Evolutionary conservation across 1,140 invertebrate genomes (phyloP), one percentile per base, ranked within the genome.

Genomic region (Lutraria rhynchaena): DNA sequence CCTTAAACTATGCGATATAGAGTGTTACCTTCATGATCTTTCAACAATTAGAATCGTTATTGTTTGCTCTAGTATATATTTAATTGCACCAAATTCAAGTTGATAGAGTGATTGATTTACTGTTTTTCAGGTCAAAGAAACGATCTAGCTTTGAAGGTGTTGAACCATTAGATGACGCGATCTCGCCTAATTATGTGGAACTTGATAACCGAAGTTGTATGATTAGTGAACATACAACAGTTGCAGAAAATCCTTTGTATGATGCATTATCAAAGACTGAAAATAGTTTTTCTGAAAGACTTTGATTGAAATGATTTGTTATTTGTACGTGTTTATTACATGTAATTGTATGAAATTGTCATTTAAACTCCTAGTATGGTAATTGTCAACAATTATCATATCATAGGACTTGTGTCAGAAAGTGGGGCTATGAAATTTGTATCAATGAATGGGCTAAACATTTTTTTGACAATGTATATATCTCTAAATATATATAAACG

Each of bases 121-220:
- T 24, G 17, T 61, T 19, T 67, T 49, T 22, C 24, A 67, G 63
- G n/a, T 51, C 63, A 29, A 3, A 27, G 15, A 67, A 13, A 13
- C 4, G 24, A 1, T n/a, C n/a, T n/a, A n/a, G n/a, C n/a, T n/a
- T n/a, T n/a, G n/a, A n/a, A n/a, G n/a, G n/a, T n/a, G n/a, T n/a
- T n/a, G 41, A 24, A 49, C 63, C 63, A 35, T 4, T 67, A 29
- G 63, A 67, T 31, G 63, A 67, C 17, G 19, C 17, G 7, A 9
- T 55, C 7, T 7, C 7, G 17, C 2, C 24, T 46, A 37, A 37
- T 4, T 67, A 35, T 29, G 63, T 67, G 0, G 63, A 67, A 31
- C 63, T 67, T 22, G 17, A 49, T 27, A 29, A 67, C 0, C 27
- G 27, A 49, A 27, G 31, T 2, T 49, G 63, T 17, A 19, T 31